Evolutionary conservation across 1,140 invertebrate species (phyloP).

Genomic region (Bilobella aurantiaca): DNA sequence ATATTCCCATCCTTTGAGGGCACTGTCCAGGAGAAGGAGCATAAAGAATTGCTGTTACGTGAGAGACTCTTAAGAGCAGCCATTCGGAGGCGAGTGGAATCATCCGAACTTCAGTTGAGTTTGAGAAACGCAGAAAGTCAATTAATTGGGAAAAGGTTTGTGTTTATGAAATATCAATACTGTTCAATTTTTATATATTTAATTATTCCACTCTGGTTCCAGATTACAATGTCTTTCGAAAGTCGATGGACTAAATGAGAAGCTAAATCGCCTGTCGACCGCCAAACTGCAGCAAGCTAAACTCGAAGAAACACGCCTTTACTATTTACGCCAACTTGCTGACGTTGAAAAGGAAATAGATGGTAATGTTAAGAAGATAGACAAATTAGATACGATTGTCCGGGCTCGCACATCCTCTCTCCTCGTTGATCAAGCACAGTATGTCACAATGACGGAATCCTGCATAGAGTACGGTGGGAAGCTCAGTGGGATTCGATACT

Average conservation of each 20-base stretch:
- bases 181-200: neutral
- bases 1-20: no score
- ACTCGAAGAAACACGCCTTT: neutral
- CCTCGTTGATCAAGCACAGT: neutral
- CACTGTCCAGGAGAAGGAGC: no score
- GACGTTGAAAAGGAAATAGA: no score
- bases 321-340: no score
- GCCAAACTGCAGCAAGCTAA: neutral
- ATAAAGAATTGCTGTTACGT: neutral
- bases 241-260: neutral
- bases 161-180: neutral
- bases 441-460: neutral
- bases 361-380: no score
- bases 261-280: neutral
- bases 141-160: neutral
- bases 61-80: neutral
- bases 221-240: neutral
- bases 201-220: neutral
- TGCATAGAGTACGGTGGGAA: neutral
- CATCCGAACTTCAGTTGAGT: neutral
- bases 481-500: neutral
- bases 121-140: neutral
- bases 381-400: neutral
- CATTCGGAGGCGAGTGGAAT: neutral
- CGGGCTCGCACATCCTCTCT: neutral